Base-by-base conservation (phyloP, 2,797 vertebrate genomes). In the Corythornis leucogaster region DNA sequence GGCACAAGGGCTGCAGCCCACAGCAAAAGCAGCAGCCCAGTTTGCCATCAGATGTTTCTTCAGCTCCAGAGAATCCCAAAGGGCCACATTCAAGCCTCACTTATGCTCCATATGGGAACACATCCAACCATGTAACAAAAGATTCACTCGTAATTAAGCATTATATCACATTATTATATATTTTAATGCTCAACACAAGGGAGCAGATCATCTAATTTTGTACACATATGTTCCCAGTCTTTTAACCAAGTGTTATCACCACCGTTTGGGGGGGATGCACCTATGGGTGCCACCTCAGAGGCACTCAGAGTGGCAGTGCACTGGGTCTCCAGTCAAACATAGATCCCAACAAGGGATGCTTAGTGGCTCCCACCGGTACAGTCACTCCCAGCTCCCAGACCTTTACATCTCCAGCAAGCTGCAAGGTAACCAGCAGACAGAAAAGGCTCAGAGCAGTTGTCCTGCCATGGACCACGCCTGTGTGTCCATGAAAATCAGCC, bases 301-400 rank as follows among this genome's bases (percentile, higher is more conserved):
- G 1, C 12, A 24, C 22, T 74, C 67, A 12, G 38, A 31, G 61
- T 2, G 2, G 53, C 43, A n/a, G 11, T 1, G 11, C 55, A 12
- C 5, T 5, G 5, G 20, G 6, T 64, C 45, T 18, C 28, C 0
- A 28, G 9, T 33, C 12, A 9, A 43, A 53, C n/a, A 12, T 14
- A 2, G 19, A 31, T 5, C n/a, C 55, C 12, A 1, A 20, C 40
- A 2, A 0, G 1, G 30, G 24, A 24, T 14, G 9, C n/a, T 4
- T 12, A 28, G 15, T 21, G 19, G 19, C 0, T 84, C 58, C 38
- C 26, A 69, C 9, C 6, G 31, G 71, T 40, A 40, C 80, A 73
- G 28, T 38, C 30, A 43, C 21, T 4, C 45, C 70, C 75, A 57
- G 0, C 40, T 7, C 64, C 8, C 43, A 15, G 54, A 45, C 25